Evolutionary conservation across 2,113 vertebrate species (phyloP).

Genomic region (Dermatemys mawii): DNA sequence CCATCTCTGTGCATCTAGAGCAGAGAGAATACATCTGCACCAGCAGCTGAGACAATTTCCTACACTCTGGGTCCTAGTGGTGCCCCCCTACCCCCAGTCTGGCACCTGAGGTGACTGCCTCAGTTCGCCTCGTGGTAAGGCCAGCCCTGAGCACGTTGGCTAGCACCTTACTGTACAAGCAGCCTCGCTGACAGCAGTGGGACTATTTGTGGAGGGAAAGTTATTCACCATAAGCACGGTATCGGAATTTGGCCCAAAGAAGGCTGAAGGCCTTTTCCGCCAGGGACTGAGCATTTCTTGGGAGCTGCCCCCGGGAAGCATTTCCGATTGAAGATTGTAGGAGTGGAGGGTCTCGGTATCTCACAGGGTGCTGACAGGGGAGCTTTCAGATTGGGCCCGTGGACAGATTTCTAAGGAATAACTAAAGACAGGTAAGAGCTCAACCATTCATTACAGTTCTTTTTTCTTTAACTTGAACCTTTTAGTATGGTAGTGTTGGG

Average conservation of each 20-base stretch:
- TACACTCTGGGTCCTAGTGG: no score
- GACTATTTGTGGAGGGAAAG: not conserved
- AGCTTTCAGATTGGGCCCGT: not conserved
- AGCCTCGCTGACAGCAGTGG: not conserved
- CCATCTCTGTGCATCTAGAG: no score
- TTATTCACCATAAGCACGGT: not conserved
- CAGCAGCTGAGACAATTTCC: no score
- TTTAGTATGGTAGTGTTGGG: not conserved
- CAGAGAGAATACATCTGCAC: no score
- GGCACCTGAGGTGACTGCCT: no score
- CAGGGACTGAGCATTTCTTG: not conserved
- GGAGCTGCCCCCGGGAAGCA: not conserved
- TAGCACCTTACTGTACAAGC: not conserved
- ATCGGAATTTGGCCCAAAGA: not conserved
- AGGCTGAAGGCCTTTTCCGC: not conserved
- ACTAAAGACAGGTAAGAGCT: not conserved
- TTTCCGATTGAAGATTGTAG: not conserved
- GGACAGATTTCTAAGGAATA: not conserved
- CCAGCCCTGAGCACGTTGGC: not conserved
- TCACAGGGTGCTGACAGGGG: not conserved
- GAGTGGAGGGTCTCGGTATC: not conserved
- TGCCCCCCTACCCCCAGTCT: no score
- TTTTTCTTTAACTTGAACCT: not conserved
- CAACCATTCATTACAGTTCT: not conserved
- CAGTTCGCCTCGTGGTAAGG: no score